Evolutionary conservation across 2,797 vertebrate genomes (phyloP), one percentile per base, ranked within the genome.

Genomic region (Paratrypauchen microcephalus): DNA sequence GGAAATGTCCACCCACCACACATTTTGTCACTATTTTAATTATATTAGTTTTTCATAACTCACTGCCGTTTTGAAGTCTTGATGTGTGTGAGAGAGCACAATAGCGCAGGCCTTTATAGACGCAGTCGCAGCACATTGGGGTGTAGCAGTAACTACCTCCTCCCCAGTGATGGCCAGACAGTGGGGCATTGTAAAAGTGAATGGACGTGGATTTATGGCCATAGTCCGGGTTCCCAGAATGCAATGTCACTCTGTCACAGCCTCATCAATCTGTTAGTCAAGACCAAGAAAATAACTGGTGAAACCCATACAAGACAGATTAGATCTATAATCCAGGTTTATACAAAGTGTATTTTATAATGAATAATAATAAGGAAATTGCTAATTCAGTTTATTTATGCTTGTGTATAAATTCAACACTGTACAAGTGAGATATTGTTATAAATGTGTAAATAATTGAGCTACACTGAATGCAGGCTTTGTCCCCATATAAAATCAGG

Each of bases 181-280:
- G 87, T 91, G 77, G 87, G 72, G 84, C 87, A 91, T 92, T 93
- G 89, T 92, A 81, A 86, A 86, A 81, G 83, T 79, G 85, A 86
- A 87, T 87, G 68, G 76, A 83, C 83, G 72, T 77, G 76, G 79
- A 93, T 92, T 94, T 93, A 93, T 84, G 77, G 85, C 79, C 77
- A 85, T 75, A 71, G 84, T 85, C 67, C 72, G 70, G 32, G 83
- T 91, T 91, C 88, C 91, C 91, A 93, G 90, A 92, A 92, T 90
- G 91, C 90, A 90, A 82, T 84, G 88, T 91, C 82, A 89, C 76
- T 87, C 78, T 82, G 87, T 87, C 86, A 88, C 69, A 9, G 65
- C 58, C 41, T 78, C 88, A 88, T 93, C 86, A 92, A 91, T 89
- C 87, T 89, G 80, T 65, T 67, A 73, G 77, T 64, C 62, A 82